phyloP scores from a whole-genome alignment of 2,113 vertebrate genomes.

The Raja brachyura region DNA sequence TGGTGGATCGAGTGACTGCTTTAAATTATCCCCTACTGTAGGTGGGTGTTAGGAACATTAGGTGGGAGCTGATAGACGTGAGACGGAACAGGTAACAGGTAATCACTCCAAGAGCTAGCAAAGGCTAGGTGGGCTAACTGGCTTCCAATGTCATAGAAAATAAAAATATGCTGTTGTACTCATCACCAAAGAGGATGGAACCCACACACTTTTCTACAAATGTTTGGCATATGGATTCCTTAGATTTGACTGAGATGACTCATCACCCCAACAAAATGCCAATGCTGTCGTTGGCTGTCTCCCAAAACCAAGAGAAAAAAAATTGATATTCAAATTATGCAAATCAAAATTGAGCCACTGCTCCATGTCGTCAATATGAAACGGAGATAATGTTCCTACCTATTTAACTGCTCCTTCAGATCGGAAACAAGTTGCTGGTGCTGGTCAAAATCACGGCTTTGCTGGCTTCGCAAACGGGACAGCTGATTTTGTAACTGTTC shows the following conservation, averaged over 20 bases:
- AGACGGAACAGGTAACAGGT: too few species aligned
- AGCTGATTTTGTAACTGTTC: slow-evolving; percentile 73
- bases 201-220: background rate
- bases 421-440: slow-evolving; percentile 66
- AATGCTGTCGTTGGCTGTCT: background rate
- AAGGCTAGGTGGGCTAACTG: too few species aligned
- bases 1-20: too few species aligned
- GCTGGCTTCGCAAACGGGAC: slow-evolving; percentile 60
- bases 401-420: slow-evolving; percentile 74
- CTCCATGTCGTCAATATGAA: background rate
- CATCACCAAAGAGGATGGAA: too few species aligned
- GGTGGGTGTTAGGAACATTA: too few species aligned
- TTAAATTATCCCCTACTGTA: too few species aligned
- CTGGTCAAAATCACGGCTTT: slow-evolving; percentile 68
- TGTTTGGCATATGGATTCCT: background rate
- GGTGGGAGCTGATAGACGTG: too few species aligned
- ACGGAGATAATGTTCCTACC: slow-evolving; percentile 53
- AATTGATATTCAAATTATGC: background rate
- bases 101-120: too few species aligned
- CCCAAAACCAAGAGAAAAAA: background rate
- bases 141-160: too few species aligned
- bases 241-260: background rate
- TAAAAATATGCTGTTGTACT: too few species aligned
- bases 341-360: background rate
- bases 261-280: too few species aligned